These are phyloP conservation scores for Mesocricetus auratus DNA, from an alignment of 2,113 vertebrate species.

Conservation along the genomic window DNA sequence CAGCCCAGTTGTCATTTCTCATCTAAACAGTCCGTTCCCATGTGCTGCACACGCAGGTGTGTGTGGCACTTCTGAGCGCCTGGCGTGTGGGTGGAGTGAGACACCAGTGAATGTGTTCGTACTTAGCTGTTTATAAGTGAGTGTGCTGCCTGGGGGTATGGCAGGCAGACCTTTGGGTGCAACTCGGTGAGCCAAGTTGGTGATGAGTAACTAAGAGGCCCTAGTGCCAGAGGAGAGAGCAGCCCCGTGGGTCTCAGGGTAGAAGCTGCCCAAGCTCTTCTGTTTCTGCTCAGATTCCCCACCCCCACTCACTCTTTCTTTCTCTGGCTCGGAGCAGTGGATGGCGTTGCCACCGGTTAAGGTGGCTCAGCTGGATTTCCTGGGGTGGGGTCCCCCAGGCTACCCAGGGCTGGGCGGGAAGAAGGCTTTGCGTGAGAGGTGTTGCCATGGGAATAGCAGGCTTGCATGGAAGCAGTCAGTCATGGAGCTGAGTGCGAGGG, in stretches of 20 bases:
- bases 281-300: conserved; percentile 66
- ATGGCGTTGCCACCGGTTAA: neutral
- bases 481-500: conserved; percentile 42
- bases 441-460: conserved; percentile 73
- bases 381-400: conserved; percentile 45
- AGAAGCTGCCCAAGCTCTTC: conserved; percentile 65
- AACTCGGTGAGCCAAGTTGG: neutral
- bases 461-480: conserved; percentile 61
- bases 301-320: neutral
- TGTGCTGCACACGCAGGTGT: conserved; percentile 45
- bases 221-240: neutral
- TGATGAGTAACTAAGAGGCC: neutral
- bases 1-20: neutral
- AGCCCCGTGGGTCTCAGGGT: neutral
- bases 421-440: conserved; percentile 74
- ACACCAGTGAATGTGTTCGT: neutral
- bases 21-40: neutral
- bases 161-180: neutral
- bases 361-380: conserved; percentile 65
- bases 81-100: conserved; percentile 60
- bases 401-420: conserved; percentile 42
- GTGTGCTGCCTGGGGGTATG: conserved; percentile 26
- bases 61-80: neutral
- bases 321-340: neutral
- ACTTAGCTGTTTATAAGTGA: conserved; percentile 20